These are phyloP conservation scores for Scleropages formosus DNA, from an alignment of 2,797 vertebrate species.

Conservation along the genomic window DNA sequence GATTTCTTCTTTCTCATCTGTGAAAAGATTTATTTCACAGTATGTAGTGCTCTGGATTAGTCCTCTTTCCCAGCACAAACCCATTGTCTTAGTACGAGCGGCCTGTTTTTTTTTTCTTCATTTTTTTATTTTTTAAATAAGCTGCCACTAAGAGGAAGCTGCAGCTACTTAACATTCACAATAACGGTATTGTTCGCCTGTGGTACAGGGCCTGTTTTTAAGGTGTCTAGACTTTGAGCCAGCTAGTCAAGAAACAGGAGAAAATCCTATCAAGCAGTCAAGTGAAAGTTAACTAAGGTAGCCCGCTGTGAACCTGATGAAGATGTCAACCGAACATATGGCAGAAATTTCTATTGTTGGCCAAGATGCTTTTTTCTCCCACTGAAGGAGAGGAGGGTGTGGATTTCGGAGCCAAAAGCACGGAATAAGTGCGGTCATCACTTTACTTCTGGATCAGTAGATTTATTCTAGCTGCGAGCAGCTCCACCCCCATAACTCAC, in stretches of 20 bases:
- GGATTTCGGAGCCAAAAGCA: conserved; percentile 72
- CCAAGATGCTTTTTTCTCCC: conserved; percentile 66
- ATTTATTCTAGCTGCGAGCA: conserved; percentile 73
- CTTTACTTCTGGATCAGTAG: conserved; percentile 85
- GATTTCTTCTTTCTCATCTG: conserved; percentile 66
- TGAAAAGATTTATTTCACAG: conserved; percentile 75
- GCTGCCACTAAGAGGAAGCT: conserved; percentile 84
- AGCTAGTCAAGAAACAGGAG: conserved; percentile 76
- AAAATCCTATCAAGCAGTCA: conserved; percentile 97
- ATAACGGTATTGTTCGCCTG: conserved; percentile 82
- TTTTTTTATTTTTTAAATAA: conserved; percentile 67
- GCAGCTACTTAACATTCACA: conserved; percentile 83
- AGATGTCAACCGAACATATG: conserved; percentile 96
- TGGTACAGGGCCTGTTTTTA: conserved; percentile 68
- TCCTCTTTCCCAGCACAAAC: conserved; percentile 82
- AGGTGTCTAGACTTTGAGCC: conserved; percentile 85
- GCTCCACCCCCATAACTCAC: conserved; percentile 65
- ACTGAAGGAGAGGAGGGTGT: conserved; percentile 60
- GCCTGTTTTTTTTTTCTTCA: conserved; percentile 27
- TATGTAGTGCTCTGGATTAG: conserved; percentile 84
- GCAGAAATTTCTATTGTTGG: conserved; percentile 90
- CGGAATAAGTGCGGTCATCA: conserved; percentile 83
- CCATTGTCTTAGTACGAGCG: conserved; percentile 79
- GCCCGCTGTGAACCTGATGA: conserved; percentile 98
- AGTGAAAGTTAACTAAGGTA: conserved; percentile 96